Evolutionary conservation across 2,888 invertebrate genomes (phyloP), one percentile per base, ranked within the genome.

Genomic region (Pterobdella sp.): DNA sequence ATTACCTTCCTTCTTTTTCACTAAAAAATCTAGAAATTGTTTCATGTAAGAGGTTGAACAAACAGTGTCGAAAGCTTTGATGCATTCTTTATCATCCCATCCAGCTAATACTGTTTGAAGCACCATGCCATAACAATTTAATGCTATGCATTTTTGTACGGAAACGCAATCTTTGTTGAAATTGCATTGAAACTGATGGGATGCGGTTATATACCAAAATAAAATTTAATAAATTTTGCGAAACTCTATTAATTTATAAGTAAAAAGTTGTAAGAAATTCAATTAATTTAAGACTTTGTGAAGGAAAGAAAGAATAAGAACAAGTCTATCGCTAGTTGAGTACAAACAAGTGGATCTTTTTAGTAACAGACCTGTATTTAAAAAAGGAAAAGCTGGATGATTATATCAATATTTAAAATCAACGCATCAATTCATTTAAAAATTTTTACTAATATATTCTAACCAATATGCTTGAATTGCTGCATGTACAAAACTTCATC

Each of bases 71-170:
- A 79, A 82, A 0, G 81, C 79, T 72, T 80, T 77, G 32, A 79
- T 77, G 77, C 83, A 84, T 75, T 84, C 84, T 70, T 80, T 79
- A 73, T 84, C 83, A 77, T 84, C 83, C 84, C 84, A 84, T 1
- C 84, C 84, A 73, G 83, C 81, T 67, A 83, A 81, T 31, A 83
- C 79, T 22, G 82, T 81, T 75, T 83, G 83, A 2, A 83, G 78
- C 69, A 83, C 82, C 72, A 79, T 80, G 7, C 84, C 84, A 78
- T 80, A 83, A 75, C 82, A 81, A 4, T 76, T 78, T 73, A 83
- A 75, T 14, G 80, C 78, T n/a, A 80, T 76, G 76, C 81, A 82
- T 34, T 77, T 77, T 35, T 76, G 73, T 29, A 79, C 73, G 67
- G 81, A 78, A n/a, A 76, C 76, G 77, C 81, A 81, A 29, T 75